Evolutionary conservation across 2,888 invertebrate genomes (phyloP), one percentile per base, ranked within the genome.

Genomic region (Epistrophe eligans): DNA sequence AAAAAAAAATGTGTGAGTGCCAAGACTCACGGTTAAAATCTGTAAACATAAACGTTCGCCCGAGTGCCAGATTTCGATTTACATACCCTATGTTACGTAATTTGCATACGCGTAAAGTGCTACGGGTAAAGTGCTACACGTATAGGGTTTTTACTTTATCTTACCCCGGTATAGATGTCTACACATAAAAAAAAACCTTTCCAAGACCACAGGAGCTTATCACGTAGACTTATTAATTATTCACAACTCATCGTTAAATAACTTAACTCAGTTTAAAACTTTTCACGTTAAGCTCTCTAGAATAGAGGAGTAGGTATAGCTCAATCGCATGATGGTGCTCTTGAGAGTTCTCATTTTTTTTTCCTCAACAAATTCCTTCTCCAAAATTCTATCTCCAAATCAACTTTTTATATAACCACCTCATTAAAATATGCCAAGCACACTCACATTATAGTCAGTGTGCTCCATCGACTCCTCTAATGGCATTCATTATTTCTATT

Each of bases 401-500:
- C 45, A 8, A 35, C 58, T 58, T 3, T 32, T 3, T 32, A 28
- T n/a, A 35, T 24, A 50, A 58, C 40, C 24, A 28, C 35, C 71
- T 79, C 71, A 84, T 84, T 79, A 71, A 84, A 84, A 84, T 76
- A 57, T 52, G 64, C 76, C 66, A 11, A 28, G 57, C 66, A 62
- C 15, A 70, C 52, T 64, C 15, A 11, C 43, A 48, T 17, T 52
- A 52, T 17, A 17, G 55, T 17, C n/a, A 40, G 45, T 73, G 50
- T 50, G 57, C 19, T 50, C 28, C 70, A 62, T 43, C 62, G 32
- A 76, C 17, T 83, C 19, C 67, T 55, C 79, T 50, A 71, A 32
- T 60, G 60, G 64, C 55, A 60, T 64, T 73, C 81, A 85, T 85
- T 85, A 77, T 80, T 60, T 77, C 77, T 72, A 73, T 72, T 77